phyloP scores from a whole-genome alignment of 2,888 invertebrate species.

The Leptopilina myrica region DNA sequence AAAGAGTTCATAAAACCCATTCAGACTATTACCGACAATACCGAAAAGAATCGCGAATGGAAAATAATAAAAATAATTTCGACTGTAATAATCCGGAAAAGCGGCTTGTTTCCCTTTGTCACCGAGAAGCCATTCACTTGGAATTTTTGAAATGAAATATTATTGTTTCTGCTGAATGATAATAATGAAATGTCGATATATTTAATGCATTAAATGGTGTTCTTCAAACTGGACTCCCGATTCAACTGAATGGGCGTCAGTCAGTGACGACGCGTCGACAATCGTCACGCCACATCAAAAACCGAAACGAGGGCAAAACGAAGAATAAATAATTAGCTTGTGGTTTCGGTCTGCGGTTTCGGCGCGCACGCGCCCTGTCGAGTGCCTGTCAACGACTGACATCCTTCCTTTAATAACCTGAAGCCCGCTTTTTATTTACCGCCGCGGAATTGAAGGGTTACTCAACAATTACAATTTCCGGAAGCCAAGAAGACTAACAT shows the following conservation, averaged over 20 bases:
- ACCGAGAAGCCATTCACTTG: too few relatives aligned
- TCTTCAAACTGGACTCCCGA: background rate
- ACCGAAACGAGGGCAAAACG: constrained; percentile 60
- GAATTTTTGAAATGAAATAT: too few relatives aligned
- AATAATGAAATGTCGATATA: constrained; percentile 26
- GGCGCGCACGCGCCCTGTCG: constrained; percentile 67
- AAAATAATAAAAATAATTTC: too few relatives aligned
- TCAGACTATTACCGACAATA: too few relatives aligned
- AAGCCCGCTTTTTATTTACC: constrained; percentile 47
- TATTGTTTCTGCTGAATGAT: background rate
- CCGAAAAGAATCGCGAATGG: too few relatives aligned
- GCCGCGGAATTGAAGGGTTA: constrained; percentile 32
- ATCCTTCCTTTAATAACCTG: constrained; percentile 53
- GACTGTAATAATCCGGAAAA: too few relatives aligned
- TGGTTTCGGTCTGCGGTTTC: constrained; percentile 67
- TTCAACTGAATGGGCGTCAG: constrained; percentile 22
- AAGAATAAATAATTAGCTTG: constrained; percentile 71
- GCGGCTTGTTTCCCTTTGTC: too few relatives aligned
- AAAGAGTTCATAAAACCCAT: too few relatives aligned
- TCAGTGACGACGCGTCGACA: constrained; percentile 39
- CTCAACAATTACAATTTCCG: constrained; percentile 20
- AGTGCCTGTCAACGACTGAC: constrained; percentile 50
- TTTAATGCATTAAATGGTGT: background rate
- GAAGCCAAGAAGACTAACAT: constrained; percentile 10
- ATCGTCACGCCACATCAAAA: constrained; percentile 52